A percentile compares a stretch with the other conserved stretches of the same genome.
phyloP scores from a whole-genome alignment of 1,140 invertebrate species.

The Bemisia tabaci region DNA sequence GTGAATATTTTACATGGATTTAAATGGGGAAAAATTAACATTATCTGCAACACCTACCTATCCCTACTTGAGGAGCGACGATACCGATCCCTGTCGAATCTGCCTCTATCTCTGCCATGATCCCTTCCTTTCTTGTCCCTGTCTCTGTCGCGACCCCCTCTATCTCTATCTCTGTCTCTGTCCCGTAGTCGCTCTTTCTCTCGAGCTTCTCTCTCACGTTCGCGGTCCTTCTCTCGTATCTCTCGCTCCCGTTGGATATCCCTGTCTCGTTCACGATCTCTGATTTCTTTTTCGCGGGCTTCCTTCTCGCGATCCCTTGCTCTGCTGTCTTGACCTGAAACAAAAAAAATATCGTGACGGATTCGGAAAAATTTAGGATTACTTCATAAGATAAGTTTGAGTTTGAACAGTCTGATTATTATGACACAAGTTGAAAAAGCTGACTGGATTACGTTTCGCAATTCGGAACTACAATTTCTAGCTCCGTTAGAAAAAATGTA shows the following conservation, averaged over 20 bases:
- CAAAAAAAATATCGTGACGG: background rate
- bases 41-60: background rate
- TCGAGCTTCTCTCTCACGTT: slow-evolving; percentile 26
- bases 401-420: no score
- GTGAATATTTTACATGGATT: no score
- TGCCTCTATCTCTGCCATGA: background rate
- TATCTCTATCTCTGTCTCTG: slow-evolving; percentile 23
- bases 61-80: background rate
- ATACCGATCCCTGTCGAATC: background rate
- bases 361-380: no score
- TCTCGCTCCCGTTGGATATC: background rate
- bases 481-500: no score
- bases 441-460: no score
- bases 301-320: background rate
- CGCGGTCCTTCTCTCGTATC: slow-evolving; percentile 21
- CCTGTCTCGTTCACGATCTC: background rate
- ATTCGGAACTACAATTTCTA: no score
- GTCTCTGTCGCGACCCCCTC: slow-evolving; percentile 26
- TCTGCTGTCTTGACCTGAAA: slow-evolving; percentile 8
- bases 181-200: slow-evolving; percentile 21
- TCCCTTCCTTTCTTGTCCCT: slow-evolving; percentile 17
- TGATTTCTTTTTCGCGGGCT: background rate
- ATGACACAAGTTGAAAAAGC: no score
- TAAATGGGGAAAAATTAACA: no score
- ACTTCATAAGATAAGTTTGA: no score